phyloP scores from a whole-genome alignment of 2,113 vertebrate species.

The Syrrhaptes paradoxus region DNA sequence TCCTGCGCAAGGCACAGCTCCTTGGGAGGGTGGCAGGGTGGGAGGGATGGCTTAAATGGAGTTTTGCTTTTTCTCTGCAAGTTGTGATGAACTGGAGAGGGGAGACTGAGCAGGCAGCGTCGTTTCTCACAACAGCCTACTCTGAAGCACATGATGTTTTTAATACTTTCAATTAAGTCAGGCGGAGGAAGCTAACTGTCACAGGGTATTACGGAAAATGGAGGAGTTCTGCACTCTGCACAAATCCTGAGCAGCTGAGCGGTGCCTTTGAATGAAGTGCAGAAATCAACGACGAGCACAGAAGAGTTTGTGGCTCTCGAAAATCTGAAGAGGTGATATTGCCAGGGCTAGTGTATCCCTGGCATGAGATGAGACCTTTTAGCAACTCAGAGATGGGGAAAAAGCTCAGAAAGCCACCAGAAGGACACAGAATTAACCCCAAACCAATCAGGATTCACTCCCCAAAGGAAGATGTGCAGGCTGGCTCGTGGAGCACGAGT shows the following conservation, averaged over 20 bases:
- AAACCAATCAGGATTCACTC: neutral
- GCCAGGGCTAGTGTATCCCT: neutral
- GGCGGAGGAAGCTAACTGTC: neutral
- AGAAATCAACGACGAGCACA: neutral
- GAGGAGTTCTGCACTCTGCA: neutral
- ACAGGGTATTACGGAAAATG: neutral
- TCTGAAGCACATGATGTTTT: neutral
- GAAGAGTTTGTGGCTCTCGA: neutral
- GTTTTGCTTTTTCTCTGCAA: neutral
- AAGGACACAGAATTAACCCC: neutral
- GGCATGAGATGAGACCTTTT: neutral
- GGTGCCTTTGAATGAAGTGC: neutral
- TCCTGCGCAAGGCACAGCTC: neutral
- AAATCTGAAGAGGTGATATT: neutral
- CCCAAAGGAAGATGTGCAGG: neutral
- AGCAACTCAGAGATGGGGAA: neutral
- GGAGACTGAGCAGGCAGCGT: neutral
- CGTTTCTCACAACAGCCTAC: neutral
- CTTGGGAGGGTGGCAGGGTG: neutral
- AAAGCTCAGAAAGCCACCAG: neutral
- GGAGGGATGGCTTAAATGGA: neutral
- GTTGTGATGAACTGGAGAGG: neutral
- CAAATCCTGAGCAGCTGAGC: neutral
- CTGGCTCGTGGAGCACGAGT: neutral
- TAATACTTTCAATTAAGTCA: neutral